phyloP scores from a whole-genome alignment of 2,888 invertebrate genomes.

The Oxytorus armatus region DNA sequence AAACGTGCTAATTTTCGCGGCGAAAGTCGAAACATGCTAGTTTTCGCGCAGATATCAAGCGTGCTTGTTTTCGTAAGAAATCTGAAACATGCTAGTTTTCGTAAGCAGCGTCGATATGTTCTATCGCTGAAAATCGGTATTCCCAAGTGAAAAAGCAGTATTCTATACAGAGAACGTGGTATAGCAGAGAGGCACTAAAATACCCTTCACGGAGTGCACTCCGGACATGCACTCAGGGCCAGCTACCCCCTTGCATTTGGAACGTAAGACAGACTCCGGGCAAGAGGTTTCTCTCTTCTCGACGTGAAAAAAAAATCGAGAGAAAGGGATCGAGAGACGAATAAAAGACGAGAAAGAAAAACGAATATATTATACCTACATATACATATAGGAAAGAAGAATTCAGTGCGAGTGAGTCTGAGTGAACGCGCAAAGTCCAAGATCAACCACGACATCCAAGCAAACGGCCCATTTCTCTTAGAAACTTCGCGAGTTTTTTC shows the following conservation, averaged over 20 bases:
- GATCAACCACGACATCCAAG: conserved; percentile 34
- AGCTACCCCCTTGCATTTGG: conserved; percentile 54
- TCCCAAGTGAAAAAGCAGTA: conserved; percentile 24
- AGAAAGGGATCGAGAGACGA: conserved; percentile 23
- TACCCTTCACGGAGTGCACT: conserved; percentile 60
- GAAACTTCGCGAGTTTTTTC: conserved; percentile 55
- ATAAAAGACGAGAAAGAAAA: conserved; percentile 42
- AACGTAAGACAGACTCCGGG: conserved; percentile 53
- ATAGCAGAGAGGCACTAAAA: conserved; percentile 55
- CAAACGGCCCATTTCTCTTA: conserved; percentile 60
- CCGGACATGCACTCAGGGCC: conserved; percentile 62
- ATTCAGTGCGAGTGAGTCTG: conserved; percentile 31
- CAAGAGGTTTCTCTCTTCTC: conserved; percentile 46
- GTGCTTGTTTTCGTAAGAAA: too few relatives aligned
- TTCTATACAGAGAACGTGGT: conserved; percentile 13
- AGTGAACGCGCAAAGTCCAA: conserved; percentile 40
- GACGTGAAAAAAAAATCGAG: conserved; percentile 55
- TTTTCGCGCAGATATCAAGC: too few relatives aligned
- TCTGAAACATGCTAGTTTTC: too few relatives aligned
- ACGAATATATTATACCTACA: conserved; percentile 37
- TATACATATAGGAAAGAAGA: conserved; percentile 1
- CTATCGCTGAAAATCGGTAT: conserved; percentile 34
- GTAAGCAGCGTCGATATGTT: too few relatives aligned
- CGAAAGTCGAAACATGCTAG: too few relatives aligned
- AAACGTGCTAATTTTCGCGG: too few relatives aligned